A percentile compares a stretch with the other conserved stretches of the same genome.
These are phyloP conservation scores for Penaeus monodon DNA, from an alignment of 2,888 invertebrate species.

Conservation along the genomic window DNA sequence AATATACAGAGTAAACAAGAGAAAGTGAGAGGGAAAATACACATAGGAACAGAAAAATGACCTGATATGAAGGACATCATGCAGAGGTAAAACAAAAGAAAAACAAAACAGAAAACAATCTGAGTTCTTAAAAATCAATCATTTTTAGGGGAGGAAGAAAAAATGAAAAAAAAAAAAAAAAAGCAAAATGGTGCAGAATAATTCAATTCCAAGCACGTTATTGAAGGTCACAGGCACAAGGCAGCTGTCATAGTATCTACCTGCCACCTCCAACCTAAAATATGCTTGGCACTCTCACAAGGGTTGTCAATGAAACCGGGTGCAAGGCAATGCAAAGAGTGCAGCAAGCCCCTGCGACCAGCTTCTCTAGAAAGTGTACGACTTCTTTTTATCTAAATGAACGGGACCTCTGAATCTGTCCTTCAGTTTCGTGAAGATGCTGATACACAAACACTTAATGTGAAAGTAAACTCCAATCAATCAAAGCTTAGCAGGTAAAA, in stretches of 20 bases:
- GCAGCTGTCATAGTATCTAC: too few species aligned
- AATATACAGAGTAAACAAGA: not conserved
- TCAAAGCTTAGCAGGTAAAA: constrained; percentile 2
- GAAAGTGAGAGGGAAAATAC: not conserved
- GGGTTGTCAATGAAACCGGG: not conserved
- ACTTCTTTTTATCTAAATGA: too few species aligned
- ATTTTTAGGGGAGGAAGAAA: too few species aligned
- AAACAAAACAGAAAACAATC: too few species aligned
- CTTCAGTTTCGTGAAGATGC: too few species aligned
- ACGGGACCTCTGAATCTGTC: too few species aligned
- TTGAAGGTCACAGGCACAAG: too few species aligned
- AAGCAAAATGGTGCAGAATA: constrained; percentile 13
- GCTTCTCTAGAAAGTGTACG: not conserved
- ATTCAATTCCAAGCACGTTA: not conserved
- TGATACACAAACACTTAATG: not conserved
- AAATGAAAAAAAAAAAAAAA: too few species aligned
- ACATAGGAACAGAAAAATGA: not conserved
- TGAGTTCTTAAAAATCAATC: too few species aligned
- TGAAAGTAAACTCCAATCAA: constrained; percentile 8
- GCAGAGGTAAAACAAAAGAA: not conserved
- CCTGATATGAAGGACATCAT: not conserved
- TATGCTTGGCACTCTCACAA: too few species aligned
- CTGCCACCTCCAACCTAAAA: too few species aligned
- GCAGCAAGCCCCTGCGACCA: constrained; percentile 15
- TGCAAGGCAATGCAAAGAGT: constrained; percentile 17